Evolutionary conservation across 2,113 vertebrate species (phyloP).

Genomic region (Apeltes quadracus): DNA sequence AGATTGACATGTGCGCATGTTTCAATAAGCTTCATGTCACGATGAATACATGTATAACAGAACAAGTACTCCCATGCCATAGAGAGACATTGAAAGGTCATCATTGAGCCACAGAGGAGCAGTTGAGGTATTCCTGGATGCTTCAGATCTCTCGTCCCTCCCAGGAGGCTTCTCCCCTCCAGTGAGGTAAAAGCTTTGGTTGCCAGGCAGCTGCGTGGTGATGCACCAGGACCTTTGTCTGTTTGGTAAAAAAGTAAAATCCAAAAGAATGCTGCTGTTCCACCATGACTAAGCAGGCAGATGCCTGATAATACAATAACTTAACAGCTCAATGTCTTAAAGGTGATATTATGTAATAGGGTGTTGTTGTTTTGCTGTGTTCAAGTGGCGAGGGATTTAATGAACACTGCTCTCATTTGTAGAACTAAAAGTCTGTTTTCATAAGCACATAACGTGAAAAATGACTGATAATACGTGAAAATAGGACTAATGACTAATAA

Average conservation of each 20-base stretch:
- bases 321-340: not conserved
- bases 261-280: not conserved
- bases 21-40: constrained; percentile 1
- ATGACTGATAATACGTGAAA: too few relatives aligned
- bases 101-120: not conserved
- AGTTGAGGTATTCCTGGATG: constrained; percentile 4
- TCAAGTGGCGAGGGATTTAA: not conserved
- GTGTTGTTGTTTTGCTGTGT: not conserved
- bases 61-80: not conserved
- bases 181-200: constrained; percentile 10
- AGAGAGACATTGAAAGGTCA: constrained; percentile 1
- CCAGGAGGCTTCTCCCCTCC: constrained; percentile 21
- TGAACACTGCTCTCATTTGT: not conserved
- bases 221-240: not conserved
- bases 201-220: constrained; percentile 12
- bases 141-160: constrained; percentile 11
- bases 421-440: not conserved
- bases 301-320: not conserved
- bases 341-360: not conserved
- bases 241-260: not conserved
- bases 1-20: constrained; percentile 10
- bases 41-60: not conserved
- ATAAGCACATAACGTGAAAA: not conserved
- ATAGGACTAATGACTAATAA: too few relatives aligned
- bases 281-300: not conserved